Base-by-base conservation (phyloP, 2,113 vertebrate genomes). In the Coryphaenoides rupestris region DNA sequence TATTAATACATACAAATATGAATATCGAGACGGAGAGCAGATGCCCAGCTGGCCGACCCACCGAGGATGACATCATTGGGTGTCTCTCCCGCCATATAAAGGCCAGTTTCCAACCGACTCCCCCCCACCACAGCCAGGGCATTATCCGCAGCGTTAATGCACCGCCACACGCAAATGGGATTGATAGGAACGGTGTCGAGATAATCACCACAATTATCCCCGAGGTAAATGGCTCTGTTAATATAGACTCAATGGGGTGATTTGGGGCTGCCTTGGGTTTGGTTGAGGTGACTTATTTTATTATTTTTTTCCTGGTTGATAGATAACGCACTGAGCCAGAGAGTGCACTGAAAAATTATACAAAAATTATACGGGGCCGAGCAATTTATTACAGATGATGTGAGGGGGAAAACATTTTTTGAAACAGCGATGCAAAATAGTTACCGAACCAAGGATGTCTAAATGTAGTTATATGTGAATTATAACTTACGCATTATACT, bases 31-130 rank as follows among this genome's bases (percentile, higher is more conserved):
- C 33, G 13, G 33, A 40, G 2, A 40, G 9, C 9, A 40, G 33
- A 40, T 2, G 33, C 33, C 10, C 9, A 13, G 1, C 33, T 40
- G 6, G 33, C 13, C 13, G 33, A 40, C 26, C 58, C n/a, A n/a
- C 33, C 45, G 15, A 4, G 13, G 47, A 50, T 26, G 5, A 60
- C 52, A 68, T 65, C 0, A 22, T 62, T 56, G 17, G 55, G 4
- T 26, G 3, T 33, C 52, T 54, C 59, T n/a, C 17, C 52, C 65
- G 26, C 58, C 49, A 46, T 65, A 60, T 55, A 24, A n/a, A 56
- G 33, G 14, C 69, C 26, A 59, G 61, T 62, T 19, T 55, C 58
- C n/a, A n/a, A 40, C n/a, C 1, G 45, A 15, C 55, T 62, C 50
- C 66, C 19, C n/a, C 5, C 21, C 64, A 19, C 46, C 24, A 33